Base-by-base conservation (phyloP, 2,888 invertebrate genomes). In the Leucophenga montana region DNA sequence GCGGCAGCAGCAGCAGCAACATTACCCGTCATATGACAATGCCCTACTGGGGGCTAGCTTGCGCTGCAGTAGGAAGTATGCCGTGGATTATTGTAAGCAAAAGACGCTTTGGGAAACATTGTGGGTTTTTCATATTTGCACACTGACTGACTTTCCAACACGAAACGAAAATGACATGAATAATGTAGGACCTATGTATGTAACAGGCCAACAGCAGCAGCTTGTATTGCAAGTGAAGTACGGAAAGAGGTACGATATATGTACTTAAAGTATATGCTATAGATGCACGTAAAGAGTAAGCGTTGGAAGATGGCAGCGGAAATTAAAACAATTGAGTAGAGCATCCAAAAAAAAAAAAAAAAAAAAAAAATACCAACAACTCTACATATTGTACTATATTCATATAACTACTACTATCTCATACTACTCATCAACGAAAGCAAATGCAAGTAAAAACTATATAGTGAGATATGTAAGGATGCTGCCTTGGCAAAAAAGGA, bases 81-180 rank as follows among this genome's bases (percentile, higher is more conserved):
- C 16, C 50, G 16, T 18, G 50, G 16, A 18, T 50, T n/a, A n/a
- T 50, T 50, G 50, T 50, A 50, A 50, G 50, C 50, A n/a, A 50
- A 50, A 50, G 39, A 39, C 39, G 39, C 39, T 1, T 39, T 39
- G 39, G 39, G 39, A 39, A 39, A 8, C 11, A 16, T 50, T 50
- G 13, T 50, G 16, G 50, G 50, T 50, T n/a, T 59, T 59, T 59
- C 33, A 59, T 31, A 59, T 59, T 59, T 59, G 59, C 59, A 33
- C 59, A 33, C 8, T 33, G 33, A 59, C 59, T 64, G 62, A 64
- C 62, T 64, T 64, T 64, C 46, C 62, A 11, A 39, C 62, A 64
- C 62, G 18, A 13, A 46, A 18, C 46, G 22, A 48, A 46, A 64
- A 8, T 64, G 61, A 64, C 33, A 64, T 64, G 62, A 46, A 64